Conservation (phyloP, 2,888 invertebrate genomes). For the Drosophila meridiana region DNA sequence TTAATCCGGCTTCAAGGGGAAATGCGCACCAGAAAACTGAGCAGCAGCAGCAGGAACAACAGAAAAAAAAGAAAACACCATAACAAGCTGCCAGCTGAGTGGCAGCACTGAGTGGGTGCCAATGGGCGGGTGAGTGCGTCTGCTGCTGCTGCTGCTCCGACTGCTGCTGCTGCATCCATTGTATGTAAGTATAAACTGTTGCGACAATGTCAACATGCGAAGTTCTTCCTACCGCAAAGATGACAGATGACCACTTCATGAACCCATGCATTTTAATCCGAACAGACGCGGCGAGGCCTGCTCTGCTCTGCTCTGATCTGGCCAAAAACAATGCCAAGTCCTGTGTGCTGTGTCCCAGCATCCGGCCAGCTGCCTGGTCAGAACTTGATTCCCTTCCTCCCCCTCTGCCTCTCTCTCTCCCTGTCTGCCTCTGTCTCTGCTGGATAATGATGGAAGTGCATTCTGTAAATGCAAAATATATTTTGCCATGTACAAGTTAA, state of each 20-base stretch:
- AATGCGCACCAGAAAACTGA: slow-evolving; percentile 60
- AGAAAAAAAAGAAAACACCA: slow-evolving; percentile 39
- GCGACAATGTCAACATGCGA: slow-evolving; percentile 80
- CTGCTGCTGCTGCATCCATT: slow-evolving; percentile 30
- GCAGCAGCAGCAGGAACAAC: neutral
- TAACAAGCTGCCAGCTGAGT: slow-evolving; percentile 55
- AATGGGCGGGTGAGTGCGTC: slow-evolving; percentile 20
- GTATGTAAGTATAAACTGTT: slow-evolving; percentile 70
- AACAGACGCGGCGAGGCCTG: slow-evolving; percentile 43
- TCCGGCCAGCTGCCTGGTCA: slow-evolving; percentile 43
- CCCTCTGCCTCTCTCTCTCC: neutral
- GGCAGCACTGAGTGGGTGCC: slow-evolving; percentile 25
- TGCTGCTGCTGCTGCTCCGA: slow-evolving; percentile 12
- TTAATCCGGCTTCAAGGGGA: slow-evolving; percentile 71
- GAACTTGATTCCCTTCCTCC: slow-evolving; percentile 14
- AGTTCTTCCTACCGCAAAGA: slow-evolving; percentile 80
- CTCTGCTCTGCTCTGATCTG: slow-evolving; percentile 16
- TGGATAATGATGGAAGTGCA: slow-evolving; percentile 79
- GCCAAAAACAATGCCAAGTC: slow-evolving; percentile 52
- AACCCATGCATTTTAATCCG: slow-evolving; percentile 80
- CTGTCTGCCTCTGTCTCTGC: slow-evolving; percentile 11
- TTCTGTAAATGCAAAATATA: slow-evolving; percentile 78
- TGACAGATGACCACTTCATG: slow-evolving; percentile 81
- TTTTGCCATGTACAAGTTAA: slow-evolving; percentile 79
- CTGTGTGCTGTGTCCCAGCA: slow-evolving; percentile 40